Percentiles rank a stretch among this genome's conserved stretches.
phyloP scores from a whole-genome alignment of 2,797 vertebrate genomes.

The Schizopygopsis malacanthus region DNA sequence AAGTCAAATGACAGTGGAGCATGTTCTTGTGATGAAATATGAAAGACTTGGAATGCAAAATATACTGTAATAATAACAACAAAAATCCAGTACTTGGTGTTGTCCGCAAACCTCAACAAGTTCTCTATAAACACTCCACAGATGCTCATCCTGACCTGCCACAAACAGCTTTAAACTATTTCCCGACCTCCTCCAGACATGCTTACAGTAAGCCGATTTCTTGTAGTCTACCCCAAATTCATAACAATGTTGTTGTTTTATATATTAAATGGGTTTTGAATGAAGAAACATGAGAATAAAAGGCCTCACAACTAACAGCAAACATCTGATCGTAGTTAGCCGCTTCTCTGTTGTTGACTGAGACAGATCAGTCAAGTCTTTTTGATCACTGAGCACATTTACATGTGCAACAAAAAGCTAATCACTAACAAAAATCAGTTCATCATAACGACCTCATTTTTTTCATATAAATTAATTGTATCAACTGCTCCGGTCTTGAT shows the following conservation, averaged over 20 bases:
- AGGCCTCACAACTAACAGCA: slow-evolving; percentile 11
- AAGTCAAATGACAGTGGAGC: background rate
- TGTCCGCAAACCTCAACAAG: background rate
- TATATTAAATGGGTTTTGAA: slow-evolving; percentile 32
- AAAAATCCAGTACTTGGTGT: background rate
- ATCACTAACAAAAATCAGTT: background rate
- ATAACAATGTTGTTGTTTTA: slow-evolving; percentile 30
- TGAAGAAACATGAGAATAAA: slow-evolving; percentile 14
- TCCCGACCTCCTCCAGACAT: background rate
- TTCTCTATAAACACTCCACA: background rate
- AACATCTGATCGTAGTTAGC: slow-evolving; percentile 44
- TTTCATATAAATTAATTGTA: background rate
- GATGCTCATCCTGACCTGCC: background rate
- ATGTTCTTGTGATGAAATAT: background rate
- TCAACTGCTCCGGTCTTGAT: background rate
- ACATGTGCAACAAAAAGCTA: background rate
- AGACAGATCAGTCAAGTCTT: slow-evolving; percentile 8
- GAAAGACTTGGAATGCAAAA: background rate
- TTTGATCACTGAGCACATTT: background rate
- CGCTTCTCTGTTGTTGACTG: slow-evolving; percentile 7
- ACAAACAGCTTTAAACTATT: slow-evolving; percentile 14
- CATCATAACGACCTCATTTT: background rate
- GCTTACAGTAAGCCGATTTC: slow-evolving; percentile 24
- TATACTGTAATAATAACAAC: background rate
- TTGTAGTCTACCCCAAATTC: slow-evolving; percentile 8